Percentiles rank a stretch among this genome's conserved stretches.
Evolutionary conservation across 2,113 vertebrate species (phyloP).

Genomic region (Hypanus sabinus): DNA sequence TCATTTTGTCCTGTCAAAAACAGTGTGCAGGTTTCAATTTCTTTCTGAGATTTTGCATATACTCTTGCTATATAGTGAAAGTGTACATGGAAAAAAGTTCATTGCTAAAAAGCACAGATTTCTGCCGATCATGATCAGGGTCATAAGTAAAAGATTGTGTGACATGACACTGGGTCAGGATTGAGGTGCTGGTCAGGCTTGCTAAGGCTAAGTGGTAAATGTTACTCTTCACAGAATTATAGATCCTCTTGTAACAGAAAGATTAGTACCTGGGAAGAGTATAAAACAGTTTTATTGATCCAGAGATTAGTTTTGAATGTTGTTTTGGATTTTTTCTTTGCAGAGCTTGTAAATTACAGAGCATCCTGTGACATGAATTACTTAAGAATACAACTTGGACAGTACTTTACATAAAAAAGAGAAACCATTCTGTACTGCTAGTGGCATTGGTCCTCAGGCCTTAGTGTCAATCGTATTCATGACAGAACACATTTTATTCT

Average conservation of each 20-base stretch:
- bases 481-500: background rate
- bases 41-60: background rate
- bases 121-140: background rate
- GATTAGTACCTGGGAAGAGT: background rate
- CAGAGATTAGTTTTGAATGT: background rate
- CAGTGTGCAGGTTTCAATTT: background rate
- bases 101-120: background rate
- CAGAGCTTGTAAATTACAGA: background rate
- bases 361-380: background rate
- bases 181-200: background rate
- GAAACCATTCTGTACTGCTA: background rate
- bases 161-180: background rate
- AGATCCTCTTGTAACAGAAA: background rate
- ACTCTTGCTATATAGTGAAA: background rate
- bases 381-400: background rate
- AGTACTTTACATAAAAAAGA: background rate
- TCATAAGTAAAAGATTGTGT: background rate
- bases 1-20: background rate
- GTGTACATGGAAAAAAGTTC: background rate
- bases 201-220: background rate
- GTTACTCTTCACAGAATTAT: background rate
- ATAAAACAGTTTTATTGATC: background rate
- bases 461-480: background rate
- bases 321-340: background rate
- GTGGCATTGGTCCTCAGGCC: background rate